Evolutionary conservation across 2,113 vertebrate species (phyloP).

Genomic region (Myotis lucifugus): DNA sequence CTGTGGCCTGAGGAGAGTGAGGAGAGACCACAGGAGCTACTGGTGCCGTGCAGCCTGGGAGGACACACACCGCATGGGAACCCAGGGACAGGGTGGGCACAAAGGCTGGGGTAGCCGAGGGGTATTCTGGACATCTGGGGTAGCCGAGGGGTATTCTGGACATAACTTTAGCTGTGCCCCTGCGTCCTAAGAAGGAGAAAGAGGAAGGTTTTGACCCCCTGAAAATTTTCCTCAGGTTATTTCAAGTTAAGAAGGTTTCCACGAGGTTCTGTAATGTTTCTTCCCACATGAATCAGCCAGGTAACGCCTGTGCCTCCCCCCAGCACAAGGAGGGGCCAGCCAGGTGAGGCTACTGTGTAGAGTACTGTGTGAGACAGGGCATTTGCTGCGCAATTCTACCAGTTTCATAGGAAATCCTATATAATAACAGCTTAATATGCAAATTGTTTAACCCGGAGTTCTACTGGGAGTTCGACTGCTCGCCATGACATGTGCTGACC

Average conservation of each 20-base stretch:
- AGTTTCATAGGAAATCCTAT: neutral
- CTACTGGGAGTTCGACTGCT: no score
- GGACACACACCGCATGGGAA: neutral
- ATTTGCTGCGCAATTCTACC: neutral
- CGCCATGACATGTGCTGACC: no score
- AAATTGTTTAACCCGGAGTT: no score
- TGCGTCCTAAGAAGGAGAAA: neutral
- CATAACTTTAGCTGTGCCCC: neutral
- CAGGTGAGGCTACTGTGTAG: neutral
- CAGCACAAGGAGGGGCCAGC: neutral
- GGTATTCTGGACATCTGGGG: fast-evolving
- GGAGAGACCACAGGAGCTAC: fast-evolving
- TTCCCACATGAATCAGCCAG: neutral
- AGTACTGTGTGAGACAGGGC: neutral
- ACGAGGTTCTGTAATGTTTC: neutral
- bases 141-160: neutral
- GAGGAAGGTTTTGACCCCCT: neutral
- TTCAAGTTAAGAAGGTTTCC: neutral
- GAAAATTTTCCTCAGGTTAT: neutral
- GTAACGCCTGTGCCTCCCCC: no score
- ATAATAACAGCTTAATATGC: no score
- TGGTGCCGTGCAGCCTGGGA: neutral
- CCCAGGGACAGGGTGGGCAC: fast-evolving
- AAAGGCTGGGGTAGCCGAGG: fast-evolving
- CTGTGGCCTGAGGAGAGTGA: fast-evolving